Evolutionary conservation across 2,113 vertebrate species (phyloP), one percentile per base, ranked within the genome.

Genomic region (Petrocephalus zakoni): DNA sequence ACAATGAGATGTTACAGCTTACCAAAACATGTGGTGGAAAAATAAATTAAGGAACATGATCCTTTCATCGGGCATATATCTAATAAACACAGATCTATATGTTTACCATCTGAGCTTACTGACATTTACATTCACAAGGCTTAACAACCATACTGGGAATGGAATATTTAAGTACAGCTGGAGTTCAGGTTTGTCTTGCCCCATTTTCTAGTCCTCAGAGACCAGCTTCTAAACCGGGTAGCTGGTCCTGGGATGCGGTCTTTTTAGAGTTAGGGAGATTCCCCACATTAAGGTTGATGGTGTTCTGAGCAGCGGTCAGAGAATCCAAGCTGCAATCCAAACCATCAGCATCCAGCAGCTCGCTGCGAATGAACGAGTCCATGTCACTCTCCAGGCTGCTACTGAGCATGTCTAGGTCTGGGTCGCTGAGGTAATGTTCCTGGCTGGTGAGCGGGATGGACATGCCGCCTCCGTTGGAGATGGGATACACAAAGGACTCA

Each of bases 271-370:
- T 96, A 93, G 97, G 96, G 95, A 99, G 97, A 95, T 94, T 97
- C 93, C 97, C 98, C 94, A 98, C 96, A 92, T 97, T 97, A 94
- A 97, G 96, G 96, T 97, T 97, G 95, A 96, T 96, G 93, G 96
- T 95, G 51, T 97, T 99, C 95, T 98, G 97, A 93, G 96, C 94
- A 92, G 97, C 96, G 94, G 96, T 94, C 94, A 97, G 97, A 93
- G 97, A 96, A 93, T 99, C 98, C 93, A 99, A 99, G 95, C 97
- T 98, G 95, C 99, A 97, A 95, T 99, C 97, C 96, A 99, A 95
- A 93, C 97, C 98, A 90, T 99, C 98, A 0, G 98, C 97, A 37
- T 99, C 98, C 97, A 99, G 99, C 94, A 99, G 96, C 93, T 99
- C 98, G 52, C 97, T 99, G 92, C 97, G 96, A 89, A 99, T 97